Conservation (phyloP, 2,888 invertebrate species). For the Muscina levida region DNA sequence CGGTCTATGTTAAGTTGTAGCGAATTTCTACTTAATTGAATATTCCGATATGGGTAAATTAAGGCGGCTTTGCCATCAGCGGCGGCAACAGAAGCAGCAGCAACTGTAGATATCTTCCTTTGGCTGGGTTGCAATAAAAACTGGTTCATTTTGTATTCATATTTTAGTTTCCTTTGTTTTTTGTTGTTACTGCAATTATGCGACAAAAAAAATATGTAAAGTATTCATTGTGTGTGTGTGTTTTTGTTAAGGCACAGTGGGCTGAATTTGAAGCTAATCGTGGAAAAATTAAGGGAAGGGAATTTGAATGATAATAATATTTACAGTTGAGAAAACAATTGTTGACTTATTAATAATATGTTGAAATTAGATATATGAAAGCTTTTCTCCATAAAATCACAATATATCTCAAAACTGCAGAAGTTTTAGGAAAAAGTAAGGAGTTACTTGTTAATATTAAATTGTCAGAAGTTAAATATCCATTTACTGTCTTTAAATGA, state of each 20-base stretch:
- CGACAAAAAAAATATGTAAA: constrained; percentile 56
- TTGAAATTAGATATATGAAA: too few species aligned
- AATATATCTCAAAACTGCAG: too few species aligned
- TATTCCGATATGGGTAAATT: constrained; percentile 33
- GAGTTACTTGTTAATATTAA: too few species aligned
- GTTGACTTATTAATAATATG: too few species aligned
- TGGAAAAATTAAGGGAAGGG: too few species aligned
- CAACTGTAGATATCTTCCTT: not conserved
- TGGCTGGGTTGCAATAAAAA: constrained; percentile 19
- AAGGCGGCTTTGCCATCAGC: constrained; percentile 6
- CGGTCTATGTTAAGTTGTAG: not conserved
- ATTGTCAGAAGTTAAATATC: too few species aligned
- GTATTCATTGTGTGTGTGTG: constrained; percentile 3
- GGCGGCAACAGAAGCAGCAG: not conserved
- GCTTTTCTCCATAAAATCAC: too few species aligned
- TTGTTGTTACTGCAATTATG: constrained; percentile 56
- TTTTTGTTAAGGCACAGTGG: constrained; percentile 25
- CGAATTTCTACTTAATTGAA: constrained; percentile 50
- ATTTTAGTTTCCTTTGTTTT: constrained; percentile 27
- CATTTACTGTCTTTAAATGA: too few species aligned
- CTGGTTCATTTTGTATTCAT: constrained; percentile 58
- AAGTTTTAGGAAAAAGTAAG: too few species aligned
- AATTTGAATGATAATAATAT: too few species aligned
- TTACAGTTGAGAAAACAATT: too few species aligned
- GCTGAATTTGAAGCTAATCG: not conserved